Percentiles rank a stretch among this genome's conserved stretches.
phyloP scores from a whole-genome alignment of 1,140 invertebrate species.

The Reticulitermes speratus region DNA sequence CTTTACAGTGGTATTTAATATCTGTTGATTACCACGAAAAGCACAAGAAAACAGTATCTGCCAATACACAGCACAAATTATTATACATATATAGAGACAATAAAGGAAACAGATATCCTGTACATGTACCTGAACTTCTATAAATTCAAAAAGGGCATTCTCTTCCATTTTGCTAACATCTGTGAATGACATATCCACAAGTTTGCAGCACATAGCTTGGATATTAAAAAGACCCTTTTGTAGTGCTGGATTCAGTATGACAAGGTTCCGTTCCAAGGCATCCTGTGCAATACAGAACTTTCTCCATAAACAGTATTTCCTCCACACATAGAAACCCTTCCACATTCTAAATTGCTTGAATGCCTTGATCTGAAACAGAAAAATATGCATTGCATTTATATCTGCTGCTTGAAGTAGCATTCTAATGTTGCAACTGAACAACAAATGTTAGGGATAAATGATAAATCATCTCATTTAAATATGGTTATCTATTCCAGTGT shows the following conservation, averaged over 20 bases:
- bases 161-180: conserved; percentile 57
- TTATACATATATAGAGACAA: too few species aligned
- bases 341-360: conserved; percentile 73
- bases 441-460: background rate
- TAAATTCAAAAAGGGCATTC: conserved; percentile 63
- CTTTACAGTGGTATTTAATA: too few species aligned
- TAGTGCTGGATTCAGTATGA: conserved; percentile 69
- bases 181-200: conserved; percentile 60
- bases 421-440: background rate
- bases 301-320: conserved; percentile 66
- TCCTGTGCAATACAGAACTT: conserved; percentile 62
- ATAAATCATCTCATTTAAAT: background rate
- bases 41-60: too few species aligned
- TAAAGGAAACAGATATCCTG: too few species aligned
- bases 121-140: conserved; percentile 59
- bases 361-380: conserved; percentile 60
- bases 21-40: too few species aligned
- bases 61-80: too few species aligned
- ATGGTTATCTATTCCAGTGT: too few species aligned
- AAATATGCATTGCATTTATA: background rate
- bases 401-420: background rate
- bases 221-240: conserved; percentile 67
- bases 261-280: conserved; percentile 64
- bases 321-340: conserved; percentile 82
- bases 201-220: conserved; percentile 65